Conservation (phyloP, 2,113 vertebrate species). For the Albula glossodonta region DNA sequence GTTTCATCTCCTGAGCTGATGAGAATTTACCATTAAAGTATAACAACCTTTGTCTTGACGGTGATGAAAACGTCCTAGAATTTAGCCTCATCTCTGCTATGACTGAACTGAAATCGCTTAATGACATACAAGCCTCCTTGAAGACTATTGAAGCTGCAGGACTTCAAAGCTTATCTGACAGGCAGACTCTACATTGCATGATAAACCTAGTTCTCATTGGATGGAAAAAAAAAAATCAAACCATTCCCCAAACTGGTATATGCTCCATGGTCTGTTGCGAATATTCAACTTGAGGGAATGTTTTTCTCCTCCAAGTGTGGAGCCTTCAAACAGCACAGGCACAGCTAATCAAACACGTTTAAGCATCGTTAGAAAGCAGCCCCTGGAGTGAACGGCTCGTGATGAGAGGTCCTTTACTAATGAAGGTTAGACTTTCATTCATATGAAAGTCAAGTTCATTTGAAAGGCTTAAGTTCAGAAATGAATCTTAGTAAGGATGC, state of each 20-base stretch:
- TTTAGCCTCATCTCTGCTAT: slow-evolving; percentile 50
- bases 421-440: slow-evolving; percentile 30
- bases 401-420: slow-evolving; percentile 13
- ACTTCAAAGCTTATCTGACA: slow-evolving; percentile 64
- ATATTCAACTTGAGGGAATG: slow-evolving; percentile 9
- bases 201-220: slow-evolving; percentile 55
- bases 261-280: background rate
- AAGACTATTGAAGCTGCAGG: slow-evolving; percentile 55
- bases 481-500: slow-evolving; percentile 1
- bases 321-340: slow-evolving; percentile 10
- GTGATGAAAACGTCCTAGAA: slow-evolving; percentile 54
- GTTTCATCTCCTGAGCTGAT: slow-evolving; percentile 31
- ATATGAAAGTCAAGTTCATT: slow-evolving; percentile 20
- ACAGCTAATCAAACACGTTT: slow-evolving; percentile 14
- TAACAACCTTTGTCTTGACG: slow-evolving; percentile 44
- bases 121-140: slow-evolving; percentile 57
- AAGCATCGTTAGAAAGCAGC: slow-evolving; percentile 16
- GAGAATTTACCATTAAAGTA: slow-evolving; percentile 39
- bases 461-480: background rate
- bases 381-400: background rate
- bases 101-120: slow-evolving; percentile 55
- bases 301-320: slow-evolving; percentile 26
- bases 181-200: slow-evolving; percentile 56
- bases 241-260: background rate
- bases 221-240: slow-evolving; percentile 50